Conservation (phyloP, 2,113 vertebrate species). For the Psophia crepitans region DNA sequence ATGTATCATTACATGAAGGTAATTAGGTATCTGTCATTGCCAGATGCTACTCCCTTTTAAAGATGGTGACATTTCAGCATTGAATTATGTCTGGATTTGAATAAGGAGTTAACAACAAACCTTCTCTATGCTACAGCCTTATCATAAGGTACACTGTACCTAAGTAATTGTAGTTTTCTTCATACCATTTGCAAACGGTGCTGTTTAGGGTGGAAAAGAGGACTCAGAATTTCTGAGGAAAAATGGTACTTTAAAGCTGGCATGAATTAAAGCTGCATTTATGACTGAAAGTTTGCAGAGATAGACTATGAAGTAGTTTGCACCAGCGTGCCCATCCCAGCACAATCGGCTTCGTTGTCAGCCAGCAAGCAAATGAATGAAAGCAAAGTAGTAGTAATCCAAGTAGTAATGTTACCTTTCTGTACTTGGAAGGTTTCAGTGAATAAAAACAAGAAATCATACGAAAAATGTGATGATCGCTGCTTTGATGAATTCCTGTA, state of each 20-base stretch:
- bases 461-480: not conserved
- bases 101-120: not conserved
- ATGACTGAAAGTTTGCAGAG: not conserved
- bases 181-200: not conserved
- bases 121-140: not conserved
- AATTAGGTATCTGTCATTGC: slow-evolving; percentile 41
- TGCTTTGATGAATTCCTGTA: not conserved
- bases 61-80: slow-evolving; percentile 13
- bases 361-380: not conserved
- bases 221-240: not conserved
- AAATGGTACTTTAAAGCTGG: not conserved
- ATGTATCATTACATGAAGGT: not conserved
- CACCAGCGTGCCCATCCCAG: not conserved
- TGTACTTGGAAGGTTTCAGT: not conserved
- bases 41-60: slow-evolving; percentile 10
- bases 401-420: not conserved
- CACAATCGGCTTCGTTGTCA: not conserved
- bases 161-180: not conserved
- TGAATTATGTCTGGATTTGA: slow-evolving; percentile 17
- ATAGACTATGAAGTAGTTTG: not conserved
- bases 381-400: not conserved
- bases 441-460: not conserved
- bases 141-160: not conserved
- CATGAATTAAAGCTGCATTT: not conserved
- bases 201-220: not conserved